A percentile compares a stretch with the other conserved stretches of the same genome.
These are phyloP conservation scores for Rhagophthalmus giganteus DNA, from an alignment of 2,888 invertebrate species.

Conservation along the genomic window DNA sequence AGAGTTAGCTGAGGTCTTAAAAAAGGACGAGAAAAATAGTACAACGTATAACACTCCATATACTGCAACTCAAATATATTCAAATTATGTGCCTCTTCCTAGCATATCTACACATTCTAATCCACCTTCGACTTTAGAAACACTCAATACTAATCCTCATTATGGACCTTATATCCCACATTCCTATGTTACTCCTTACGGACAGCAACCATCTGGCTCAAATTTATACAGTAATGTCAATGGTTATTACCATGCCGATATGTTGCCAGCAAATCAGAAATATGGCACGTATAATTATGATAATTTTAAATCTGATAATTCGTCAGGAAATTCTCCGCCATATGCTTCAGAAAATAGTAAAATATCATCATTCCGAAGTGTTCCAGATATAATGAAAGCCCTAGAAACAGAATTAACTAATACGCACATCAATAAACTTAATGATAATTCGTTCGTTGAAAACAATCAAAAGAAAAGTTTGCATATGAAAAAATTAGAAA, in stretches of 20 bases:
- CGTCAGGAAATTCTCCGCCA: slow-evolving; percentile 17
- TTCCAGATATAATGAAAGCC: slow-evolving; percentile 76
- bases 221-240: slow-evolving; percentile 30
- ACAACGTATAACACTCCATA: slow-evolving; percentile 22
- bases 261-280: slow-evolving; percentile 17
- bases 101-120: slow-evolving; percentile 29
- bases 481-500: slow-evolving; percentile 9
- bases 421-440: slow-evolving; percentile 43
- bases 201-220: slow-evolving; percentile 17
- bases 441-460: slow-evolving; percentile 24
- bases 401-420: slow-evolving; percentile 67
- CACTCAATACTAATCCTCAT: slow-evolving; percentile 15
- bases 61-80: slow-evolving; percentile 22
- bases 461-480: slow-evolving; percentile 13
- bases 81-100: slow-evolving; percentile 23
- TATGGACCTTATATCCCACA: slow-evolving; percentile 11
- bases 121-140: slow-evolving; percentile 31
- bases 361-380: slow-evolving; percentile 57
- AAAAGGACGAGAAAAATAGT: slow-evolving; percentile 39
- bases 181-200: slow-evolving; percentile 12
- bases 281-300: too few species aligned
- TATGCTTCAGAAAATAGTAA: slow-evolving; percentile 16
- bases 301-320: slow-evolving; percentile 18
- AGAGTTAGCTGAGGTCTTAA: slow-evolving; percentile 80
- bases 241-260: slow-evolving; percentile 33